Conservation (phyloP, 2,888 invertebrate genomes). For the Patella pellucida region DNA sequence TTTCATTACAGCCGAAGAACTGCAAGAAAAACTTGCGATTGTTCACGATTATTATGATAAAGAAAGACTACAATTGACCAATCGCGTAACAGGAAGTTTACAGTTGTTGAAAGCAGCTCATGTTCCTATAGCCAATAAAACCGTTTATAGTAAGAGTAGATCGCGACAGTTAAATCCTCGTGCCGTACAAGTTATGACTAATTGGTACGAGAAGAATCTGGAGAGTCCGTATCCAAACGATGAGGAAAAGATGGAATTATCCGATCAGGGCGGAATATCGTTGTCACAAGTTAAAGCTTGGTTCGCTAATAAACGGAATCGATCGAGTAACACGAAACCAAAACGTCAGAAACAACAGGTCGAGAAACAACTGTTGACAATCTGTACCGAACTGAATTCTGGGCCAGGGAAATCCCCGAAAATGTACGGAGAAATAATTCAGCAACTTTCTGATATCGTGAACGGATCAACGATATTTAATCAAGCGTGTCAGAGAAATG, state of each 20-base stretch:
- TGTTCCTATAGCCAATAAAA: slow-evolving; percentile 33
- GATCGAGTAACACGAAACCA: slow-evolving; percentile 64
- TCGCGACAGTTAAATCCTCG: slow-evolving; percentile 50
- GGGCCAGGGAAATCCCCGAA: slow-evolving; percentile 30
- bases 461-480: slow-evolving; percentile 48
- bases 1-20: slow-evolving; percentile 37
- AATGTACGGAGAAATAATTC: slow-evolving; percentile 52
- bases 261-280: slow-evolving; percentile 53
- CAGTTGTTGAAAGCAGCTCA: slow-evolving; percentile 54
- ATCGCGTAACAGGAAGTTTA: slow-evolving; percentile 54
- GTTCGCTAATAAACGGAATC: slow-evolving; percentile 66
- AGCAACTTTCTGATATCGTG: slow-evolving; percentile 53
- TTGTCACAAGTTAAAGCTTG: slow-evolving; percentile 64
- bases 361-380: slow-evolving; percentile 48
- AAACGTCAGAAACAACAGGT: slow-evolving; percentile 57
- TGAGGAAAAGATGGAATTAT: slow-evolving; percentile 57
- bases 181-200: slow-evolving; percentile 55
- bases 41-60: slow-evolving; percentile 52
- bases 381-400: slow-evolving; percentile 46
- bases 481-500: slow-evolving; percentile 8
- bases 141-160: slow-evolving; percentile 39
- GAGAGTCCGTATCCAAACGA: slow-evolving; percentile 63
- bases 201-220: slow-evolving; percentile 60
- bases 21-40: slow-evolving; percentile 38
- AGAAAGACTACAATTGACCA: slow-evolving; percentile 56